Base-by-base conservation (phyloP, 2,797 vertebrate species). In the Lycodopsis pacificus region DNA sequence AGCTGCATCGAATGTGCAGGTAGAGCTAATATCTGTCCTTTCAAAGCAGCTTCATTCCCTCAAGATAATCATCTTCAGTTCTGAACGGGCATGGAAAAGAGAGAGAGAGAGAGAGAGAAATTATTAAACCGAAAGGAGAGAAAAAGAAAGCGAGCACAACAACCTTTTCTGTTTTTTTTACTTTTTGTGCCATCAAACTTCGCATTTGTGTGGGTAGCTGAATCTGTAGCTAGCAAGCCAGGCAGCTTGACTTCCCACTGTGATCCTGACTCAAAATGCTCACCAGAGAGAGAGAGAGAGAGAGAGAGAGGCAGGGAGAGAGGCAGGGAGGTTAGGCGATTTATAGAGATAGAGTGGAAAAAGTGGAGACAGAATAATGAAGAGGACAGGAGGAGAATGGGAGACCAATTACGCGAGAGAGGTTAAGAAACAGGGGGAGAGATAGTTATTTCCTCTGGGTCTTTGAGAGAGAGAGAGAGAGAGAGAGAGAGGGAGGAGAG, bases 261-360 rank as follows among this genome's bases (percentile, higher is more conserved):
- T 77, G 90, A 91, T 90, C 79, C 87, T 91, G 86, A 92, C 89
- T 92, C 83, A 87, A 92, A 92, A 85, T 75, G 84, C 82, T 83
- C 82, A 90, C 58, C 73, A 76, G 77, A 83, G 80, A 77, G 78
- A 61, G 25, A 49, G 46, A 78, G 77, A 78, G 77, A 53, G 25
- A 65, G 65, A 69, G 13, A 57, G 57, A 53, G 65, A 67, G 27
- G 27, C 27, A 27, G 27, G 49, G 64, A 67, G 70, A 73, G 30
- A 22, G 64, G n/a, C 20, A 57, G 70, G 69, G 73, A 62, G 49
- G 64, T 51, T 25, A 32, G 44, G 58, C 1, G n/a, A 46, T 46
- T 76, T 57, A 58, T 15, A 48, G 75, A 78, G 74, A 40, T 62
- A 22, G 68, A 82, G 51, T 22, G 22, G 32, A 6, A 25, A 25